Conservation (phyloP, 2,797 vertebrate genomes). For the Tenualosa thibaudeaui region DNA sequence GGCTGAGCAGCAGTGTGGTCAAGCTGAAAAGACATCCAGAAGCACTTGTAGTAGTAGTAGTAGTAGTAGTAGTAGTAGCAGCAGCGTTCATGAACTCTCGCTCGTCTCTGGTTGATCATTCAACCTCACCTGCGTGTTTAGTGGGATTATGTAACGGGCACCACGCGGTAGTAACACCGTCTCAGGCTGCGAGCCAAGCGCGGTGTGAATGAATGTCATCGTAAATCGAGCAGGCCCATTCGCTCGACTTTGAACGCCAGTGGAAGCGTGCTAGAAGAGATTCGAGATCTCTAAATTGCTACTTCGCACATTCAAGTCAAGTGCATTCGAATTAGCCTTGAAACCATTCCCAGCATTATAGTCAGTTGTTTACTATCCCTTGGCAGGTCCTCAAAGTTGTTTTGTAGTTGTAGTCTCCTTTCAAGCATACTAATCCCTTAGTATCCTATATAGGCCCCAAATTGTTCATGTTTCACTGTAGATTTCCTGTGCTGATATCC, state of each 20-base stretch:
- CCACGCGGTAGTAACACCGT: not conserved
- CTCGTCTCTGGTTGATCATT: not conserved
- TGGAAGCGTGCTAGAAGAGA: not conserved
- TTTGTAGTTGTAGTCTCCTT: not conserved
- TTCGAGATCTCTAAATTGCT: not conserved
- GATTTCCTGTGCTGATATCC: not conserved
- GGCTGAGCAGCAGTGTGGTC: not conserved
- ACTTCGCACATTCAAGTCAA: not conserved
- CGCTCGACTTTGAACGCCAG: not conserved
- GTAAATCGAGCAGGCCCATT: not conserved
- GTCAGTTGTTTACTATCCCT: not conserved
- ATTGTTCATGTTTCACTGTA: not conserved
- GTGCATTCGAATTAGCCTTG: not conserved
- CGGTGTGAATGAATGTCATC: not conserved
- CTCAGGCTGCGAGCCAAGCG: not conserved
- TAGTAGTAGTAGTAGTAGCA: not conserved
- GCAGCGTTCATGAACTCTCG: not conserved
- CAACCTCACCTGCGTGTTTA: not conserved
- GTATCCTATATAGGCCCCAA: not conserved
- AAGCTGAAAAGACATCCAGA: too few relatives aligned
- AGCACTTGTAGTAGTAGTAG: too few relatives aligned
- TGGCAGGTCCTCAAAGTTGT: not conserved
- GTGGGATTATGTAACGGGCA: not conserved
- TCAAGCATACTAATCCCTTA: not conserved
- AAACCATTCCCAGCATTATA: not conserved